Conservation (phyloP, 1,140 invertebrate species). For the Drosophila burlai region DNA sequence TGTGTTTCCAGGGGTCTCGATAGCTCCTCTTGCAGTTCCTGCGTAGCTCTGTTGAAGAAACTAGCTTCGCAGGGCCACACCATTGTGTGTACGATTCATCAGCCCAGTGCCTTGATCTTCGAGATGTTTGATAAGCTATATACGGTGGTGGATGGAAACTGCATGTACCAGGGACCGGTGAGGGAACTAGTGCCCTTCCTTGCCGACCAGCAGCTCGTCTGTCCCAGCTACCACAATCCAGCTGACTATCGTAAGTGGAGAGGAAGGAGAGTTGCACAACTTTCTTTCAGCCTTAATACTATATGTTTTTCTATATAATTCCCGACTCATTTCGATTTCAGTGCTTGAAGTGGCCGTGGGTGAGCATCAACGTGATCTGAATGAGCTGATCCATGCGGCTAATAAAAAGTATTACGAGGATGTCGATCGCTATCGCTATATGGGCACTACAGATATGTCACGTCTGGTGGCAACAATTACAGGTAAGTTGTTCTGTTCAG, state of each 20-base stretch:
- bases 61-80: constrained; percentile 92
- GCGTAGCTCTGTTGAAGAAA: constrained; percentile 90
- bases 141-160: constrained; percentile 94
- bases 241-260: constrained; percentile 91
- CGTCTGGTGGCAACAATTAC: constrained; percentile 74
- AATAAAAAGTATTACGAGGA: constrained; percentile 86
- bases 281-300: background rate
- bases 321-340: constrained; percentile 73
- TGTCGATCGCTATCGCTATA: constrained; percentile 68
- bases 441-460: constrained; percentile 47
- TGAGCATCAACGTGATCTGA: constrained; percentile 89
- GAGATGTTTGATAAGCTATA: constrained; percentile 98
- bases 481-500: constrained; percentile 58
- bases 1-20: constrained; percentile 91
- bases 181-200: constrained; percentile 93
- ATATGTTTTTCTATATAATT: background rate
- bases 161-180: constrained; percentile 94
- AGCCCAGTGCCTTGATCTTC: constrained; percentile 97
- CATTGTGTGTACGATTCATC: constrained; percentile 96
- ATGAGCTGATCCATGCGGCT: constrained; percentile 87
- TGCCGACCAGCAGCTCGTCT: constrained; percentile 90
- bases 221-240: constrained; percentile 97
- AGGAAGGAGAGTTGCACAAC: background rate
- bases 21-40: constrained; percentile 93
- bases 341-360: constrained; percentile 93